phyloP scores from a whole-genome alignment of 1,140 invertebrate genomes.

The Drosophila pandora region DNA sequence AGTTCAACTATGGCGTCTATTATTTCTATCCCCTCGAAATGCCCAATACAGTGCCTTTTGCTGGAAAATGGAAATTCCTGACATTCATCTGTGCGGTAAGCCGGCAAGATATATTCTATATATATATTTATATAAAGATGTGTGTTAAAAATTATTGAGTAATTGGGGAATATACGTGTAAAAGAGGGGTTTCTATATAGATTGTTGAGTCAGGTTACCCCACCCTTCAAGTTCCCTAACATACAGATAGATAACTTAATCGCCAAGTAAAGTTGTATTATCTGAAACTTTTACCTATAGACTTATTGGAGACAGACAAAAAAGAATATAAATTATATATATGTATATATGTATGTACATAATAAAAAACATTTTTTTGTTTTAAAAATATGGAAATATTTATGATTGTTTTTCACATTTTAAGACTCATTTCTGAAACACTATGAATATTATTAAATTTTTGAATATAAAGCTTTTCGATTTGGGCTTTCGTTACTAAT shows the following conservation, averaged over 20 bases:
- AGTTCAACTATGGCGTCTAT: conserved; percentile 66
- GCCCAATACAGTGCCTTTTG: conserved; percentile 82
- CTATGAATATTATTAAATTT: no score
- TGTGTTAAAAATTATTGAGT: background rate
- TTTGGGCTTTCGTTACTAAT: no score
- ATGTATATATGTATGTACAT: no score
- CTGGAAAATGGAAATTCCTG: conserved; percentile 93
- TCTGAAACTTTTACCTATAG: background rate
- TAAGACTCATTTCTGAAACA: no score
- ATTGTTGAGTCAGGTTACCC: background rate
- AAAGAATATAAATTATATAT: no score
- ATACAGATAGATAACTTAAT: conserved; percentile 3
- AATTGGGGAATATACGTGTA: background rate
- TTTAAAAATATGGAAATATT: no score
- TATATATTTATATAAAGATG: background rate
- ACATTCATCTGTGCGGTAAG: conserved; percentile 93
- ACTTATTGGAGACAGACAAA: background rate
- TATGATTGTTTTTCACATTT: no score
- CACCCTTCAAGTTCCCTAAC: background rate
- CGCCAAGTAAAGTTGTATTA: background rate
- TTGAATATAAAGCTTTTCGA: no score
- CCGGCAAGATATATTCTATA: background rate
- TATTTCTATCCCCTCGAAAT: conserved; percentile 52
- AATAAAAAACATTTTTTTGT: no score
- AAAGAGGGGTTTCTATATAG: background rate